phyloP scores from a whole-genome alignment of 2,888 invertebrate species.

The Caenorhabditis wallacei region DNA sequence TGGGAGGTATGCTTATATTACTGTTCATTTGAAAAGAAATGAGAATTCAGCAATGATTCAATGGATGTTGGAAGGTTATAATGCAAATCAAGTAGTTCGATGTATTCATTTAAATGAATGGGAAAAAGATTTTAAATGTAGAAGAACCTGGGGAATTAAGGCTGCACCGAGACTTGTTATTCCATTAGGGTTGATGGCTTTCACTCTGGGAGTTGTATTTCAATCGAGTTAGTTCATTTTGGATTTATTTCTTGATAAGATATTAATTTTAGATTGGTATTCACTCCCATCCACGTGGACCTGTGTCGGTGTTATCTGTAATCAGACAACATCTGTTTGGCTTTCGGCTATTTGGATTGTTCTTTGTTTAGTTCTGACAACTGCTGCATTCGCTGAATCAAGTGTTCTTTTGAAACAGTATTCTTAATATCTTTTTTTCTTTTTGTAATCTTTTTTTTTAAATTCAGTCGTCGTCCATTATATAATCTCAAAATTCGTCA shows the following conservation, averaged over 20 bases:
- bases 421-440: no score
- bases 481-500: constrained; percentile 45
- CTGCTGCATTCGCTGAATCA: constrained; percentile 55
- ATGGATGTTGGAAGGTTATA: constrained; percentile 63
- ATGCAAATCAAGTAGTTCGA: constrained; percentile 65
- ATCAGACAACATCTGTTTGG: constrained; percentile 55
- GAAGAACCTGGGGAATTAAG: constrained; percentile 35
- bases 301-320: constrained; percentile 59
- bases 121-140: constrained; percentile 50
- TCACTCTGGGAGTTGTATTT: constrained; percentile 35
- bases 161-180: constrained; percentile 43
- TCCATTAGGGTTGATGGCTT: constrained; percentile 22
- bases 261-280: constrained; percentile 45
- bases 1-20: constrained; percentile 29
- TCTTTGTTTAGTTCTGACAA: constrained; percentile 23
- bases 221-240: constrained; percentile 15
- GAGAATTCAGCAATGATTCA: constrained; percentile 55
- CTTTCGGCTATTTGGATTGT: constrained; percentile 44
- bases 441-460: neutral
- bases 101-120: constrained; percentile 59
- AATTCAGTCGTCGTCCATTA: constrained; percentile 57
- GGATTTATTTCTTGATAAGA: neutral
- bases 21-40: neutral
- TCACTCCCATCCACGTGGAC: constrained; percentile 61
- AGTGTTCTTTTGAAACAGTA: constrained; percentile 49